Evolutionary conservation across 2,888 invertebrate species (phyloP), one percentile per base, ranked within the genome.

Genomic region (Tetheella fluctuosa): DNA sequence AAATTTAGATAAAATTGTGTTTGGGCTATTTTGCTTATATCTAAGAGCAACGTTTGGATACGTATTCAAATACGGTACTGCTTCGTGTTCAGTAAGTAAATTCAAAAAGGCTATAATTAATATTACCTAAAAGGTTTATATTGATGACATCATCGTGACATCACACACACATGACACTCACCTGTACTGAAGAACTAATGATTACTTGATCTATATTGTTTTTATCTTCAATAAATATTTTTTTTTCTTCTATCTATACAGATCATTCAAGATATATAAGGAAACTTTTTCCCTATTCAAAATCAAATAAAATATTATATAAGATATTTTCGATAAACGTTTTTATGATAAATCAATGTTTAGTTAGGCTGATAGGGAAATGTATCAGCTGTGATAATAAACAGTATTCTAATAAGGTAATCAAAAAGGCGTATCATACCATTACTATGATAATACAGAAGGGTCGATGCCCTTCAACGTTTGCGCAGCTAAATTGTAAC

Each of bases 311-410:
- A 1, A 17, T 8, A 39, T 39, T 39, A n/a, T 34, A 13, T 13
- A 34, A 34, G 34, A 34, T 4, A 34, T 34, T 30, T 34, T 34
- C 34, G 34, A 34, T 20, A 10, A 20, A 48, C 48, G 10, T 48
- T 20, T 42, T 48, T 48, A 48, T 48, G 8, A 20, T 3, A 48
- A 48, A 48, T 48, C 48, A 48, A 48, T 48, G 48, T 48, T 48
- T 48, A 48, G n/a, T 48, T 48, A 20, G 20, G 20, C 42, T 48
- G 48, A 20, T 48, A 48, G 20, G 20, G 17, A 20, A 48, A 20
- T 20, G 10, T 20, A 20, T 48, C 48, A 48, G 48, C 48, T 48
- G 48, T 48, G 48, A 10, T 48, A 48, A 20, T 48, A 48, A 48
- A 48, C 17, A 8, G 20, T 48, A 48, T 48, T 48, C 20, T 48